Base-by-base conservation (phyloP, 2,113 vertebrate genomes). In the Marmota monax region DNA sequence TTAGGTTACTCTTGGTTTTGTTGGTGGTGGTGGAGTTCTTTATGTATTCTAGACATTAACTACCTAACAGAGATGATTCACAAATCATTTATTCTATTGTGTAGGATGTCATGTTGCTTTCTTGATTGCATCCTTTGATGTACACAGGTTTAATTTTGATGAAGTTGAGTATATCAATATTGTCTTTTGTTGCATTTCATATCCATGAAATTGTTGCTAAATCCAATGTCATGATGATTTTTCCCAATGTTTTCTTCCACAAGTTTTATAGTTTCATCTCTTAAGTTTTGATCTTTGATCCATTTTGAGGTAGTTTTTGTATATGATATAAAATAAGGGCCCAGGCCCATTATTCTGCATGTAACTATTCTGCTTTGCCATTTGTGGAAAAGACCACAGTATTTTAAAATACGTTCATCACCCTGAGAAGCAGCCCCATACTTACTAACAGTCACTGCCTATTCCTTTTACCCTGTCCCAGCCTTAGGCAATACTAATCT, bases 381-480 rank as follows among this genome's bases (percentile, higher is more conserved):
- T 29, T 90, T 95, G 63, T 73, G 87, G 63, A 90, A 73, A 93
- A 90, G 88, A 86, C 5, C 27, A 74, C 32, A 29, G 14, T 48
- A 72, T 76, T 86, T 92, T 76, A 85, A 39, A 74, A 92, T 29
- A 32, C 84, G 92, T 93, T 92, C 58, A 34, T 76, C 69, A 90
- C 27, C 16, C 53, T 61, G 8, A 22, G 61, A 89, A 69, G 72
- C 88, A 94, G 51, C 22, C 5, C 80, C 73, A 73, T 37, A 18
- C 37, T 83, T 67, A n/a, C n/a, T 29, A 65, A 27, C 42, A 39
- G 25, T 39, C 39, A 73, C 29, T 91, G 6, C 23, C 32, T 6
- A 48, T 63, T 72, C 9, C 39, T 37, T 48, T 29, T 17, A 61
- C 45, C 23, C 32, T 16, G 27, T 29, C 18, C n/a, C 25, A 72